These are phyloP conservation scores for Eudyptes chrysolophus DNA, from an alignment of 2,113 vertebrate genomes.

Conservation along the genomic window DNA sequence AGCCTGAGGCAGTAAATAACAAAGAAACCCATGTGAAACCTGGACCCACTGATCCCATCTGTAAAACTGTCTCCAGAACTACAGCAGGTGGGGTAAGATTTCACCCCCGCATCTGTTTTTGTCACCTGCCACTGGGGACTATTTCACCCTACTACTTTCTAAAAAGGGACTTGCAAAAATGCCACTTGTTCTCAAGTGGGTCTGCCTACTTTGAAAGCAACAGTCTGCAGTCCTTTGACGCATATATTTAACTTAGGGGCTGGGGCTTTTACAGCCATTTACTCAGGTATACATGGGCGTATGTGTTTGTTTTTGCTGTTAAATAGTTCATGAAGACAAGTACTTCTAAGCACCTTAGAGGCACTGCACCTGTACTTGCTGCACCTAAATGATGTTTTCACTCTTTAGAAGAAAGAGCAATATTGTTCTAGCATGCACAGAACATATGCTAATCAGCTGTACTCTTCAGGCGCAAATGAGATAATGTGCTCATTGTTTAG, in stretches of 20 bases:
- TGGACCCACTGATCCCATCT: not conserved
- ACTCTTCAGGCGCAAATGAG: conserved; percentile 84
- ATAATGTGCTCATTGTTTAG: conserved; percentile 90
- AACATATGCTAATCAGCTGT: conserved; percentile 87
- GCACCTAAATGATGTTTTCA: conserved; percentile 69
- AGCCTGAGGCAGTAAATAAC: not conserved
- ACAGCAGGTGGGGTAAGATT: not conserved
- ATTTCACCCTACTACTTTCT: not conserved
- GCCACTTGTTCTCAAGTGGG: not conserved
- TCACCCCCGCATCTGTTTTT: not conserved
- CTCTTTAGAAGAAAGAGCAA: conserved; percentile 78
- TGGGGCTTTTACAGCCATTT: not conserved
- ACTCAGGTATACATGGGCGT: not conserved
- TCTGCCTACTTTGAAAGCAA: not conserved
- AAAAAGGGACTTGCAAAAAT: not conserved
- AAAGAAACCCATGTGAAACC: not conserved
- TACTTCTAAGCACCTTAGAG: conserved; percentile 63
- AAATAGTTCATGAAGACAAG: conserved; percentile 50
- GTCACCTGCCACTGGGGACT: not conserved
- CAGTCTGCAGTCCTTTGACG: not conserved
- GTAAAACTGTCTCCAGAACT: not conserved
- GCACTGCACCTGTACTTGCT: conserved; percentile 69
- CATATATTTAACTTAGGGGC: no score
- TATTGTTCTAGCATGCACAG: conserved; percentile 73
- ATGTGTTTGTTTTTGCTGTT: conserved; percentile 10